phyloP scores from a whole-genome alignment of 2,888 invertebrate species.

The Patella caerulea region DNA sequence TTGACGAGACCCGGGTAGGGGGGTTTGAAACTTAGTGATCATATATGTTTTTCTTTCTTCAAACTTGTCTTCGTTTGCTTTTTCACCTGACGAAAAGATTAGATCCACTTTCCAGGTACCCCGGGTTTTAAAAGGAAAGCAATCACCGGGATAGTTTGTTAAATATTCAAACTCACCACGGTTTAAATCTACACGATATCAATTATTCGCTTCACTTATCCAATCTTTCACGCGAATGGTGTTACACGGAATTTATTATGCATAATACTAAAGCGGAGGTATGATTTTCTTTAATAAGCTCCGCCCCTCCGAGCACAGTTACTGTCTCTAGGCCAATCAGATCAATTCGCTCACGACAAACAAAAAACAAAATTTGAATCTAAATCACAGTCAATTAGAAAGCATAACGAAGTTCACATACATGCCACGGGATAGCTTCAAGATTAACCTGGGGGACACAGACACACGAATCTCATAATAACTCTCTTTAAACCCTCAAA shows the following conservation, averaged over 20 bases:
- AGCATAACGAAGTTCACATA: conserved; percentile 58
- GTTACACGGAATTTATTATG: background rate
- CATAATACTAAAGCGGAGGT: background rate
- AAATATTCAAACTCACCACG: background rate
- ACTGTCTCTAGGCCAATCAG: conserved; percentile 47
- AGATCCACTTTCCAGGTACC: no score
- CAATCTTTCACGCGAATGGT: conserved; percentile 3
- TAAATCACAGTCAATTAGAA: conserved; percentile 62
- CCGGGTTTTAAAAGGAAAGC: no score
- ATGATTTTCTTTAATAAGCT: conserved; percentile 11
- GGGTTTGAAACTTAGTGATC: conserved; percentile 9
- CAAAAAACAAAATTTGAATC: conserved; percentile 63
- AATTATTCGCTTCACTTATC: conserved; percentile 3
- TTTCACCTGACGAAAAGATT: background rate
- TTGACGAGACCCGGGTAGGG: conserved; percentile 15
- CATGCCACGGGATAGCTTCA: conserved; percentile 41
- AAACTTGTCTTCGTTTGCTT: conserved; percentile 7
- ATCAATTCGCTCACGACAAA: conserved; percentile 34
- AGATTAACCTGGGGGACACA: conserved; percentile 14
- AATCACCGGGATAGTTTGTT: no score
- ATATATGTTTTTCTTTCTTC: conserved; percentile 13
- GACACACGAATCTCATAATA: conserved; percentile 14
- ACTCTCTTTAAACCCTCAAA: conserved; percentile 12
- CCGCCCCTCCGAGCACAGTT: conserved; percentile 15
- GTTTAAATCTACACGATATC: conserved; percentile 11